Evolutionary conservation across 2,888 invertebrate genomes (phyloP).

Genomic region (Pharmacophagus antenor): DNA sequence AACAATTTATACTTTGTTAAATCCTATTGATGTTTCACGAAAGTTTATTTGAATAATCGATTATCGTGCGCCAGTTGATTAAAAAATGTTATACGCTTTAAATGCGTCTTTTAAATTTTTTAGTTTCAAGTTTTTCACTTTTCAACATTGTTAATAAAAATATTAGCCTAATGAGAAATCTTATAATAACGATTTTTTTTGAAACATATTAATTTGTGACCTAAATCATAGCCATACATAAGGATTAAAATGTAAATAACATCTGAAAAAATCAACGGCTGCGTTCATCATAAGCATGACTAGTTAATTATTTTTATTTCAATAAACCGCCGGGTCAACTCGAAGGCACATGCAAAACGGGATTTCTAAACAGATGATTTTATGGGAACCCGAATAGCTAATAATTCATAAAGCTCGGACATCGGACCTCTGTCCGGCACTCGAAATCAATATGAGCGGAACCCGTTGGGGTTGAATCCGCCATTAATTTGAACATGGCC

Average conservation of each 20-base stretch:
- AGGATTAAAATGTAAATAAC: no score
- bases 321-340: conserved; percentile 24
- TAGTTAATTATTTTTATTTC: background rate
- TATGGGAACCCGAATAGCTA: conserved; percentile 68
- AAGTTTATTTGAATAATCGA: background rate
- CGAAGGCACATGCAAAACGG: conserved; percentile 18
- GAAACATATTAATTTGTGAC: no score
- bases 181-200: no score
- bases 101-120: no score
- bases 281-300: background rate
- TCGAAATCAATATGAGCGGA: conserved; percentile 48
- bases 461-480: conserved; percentile 64
- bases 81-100: no score
- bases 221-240: no score
- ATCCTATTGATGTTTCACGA: background rate
- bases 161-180: no score
- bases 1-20: background rate
- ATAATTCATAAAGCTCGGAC: conserved; percentile 76
- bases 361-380: conserved; percentile 43
- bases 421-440: conserved; percentile 50
- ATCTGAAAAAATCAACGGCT: background rate
- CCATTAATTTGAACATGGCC: conserved; percentile 59
- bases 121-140: no score
- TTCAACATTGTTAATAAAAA: no score
- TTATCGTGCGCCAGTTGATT: no score